Conservation (phyloP, 2,888 invertebrate genomes). For the Eupithecia exiguata region DNA sequence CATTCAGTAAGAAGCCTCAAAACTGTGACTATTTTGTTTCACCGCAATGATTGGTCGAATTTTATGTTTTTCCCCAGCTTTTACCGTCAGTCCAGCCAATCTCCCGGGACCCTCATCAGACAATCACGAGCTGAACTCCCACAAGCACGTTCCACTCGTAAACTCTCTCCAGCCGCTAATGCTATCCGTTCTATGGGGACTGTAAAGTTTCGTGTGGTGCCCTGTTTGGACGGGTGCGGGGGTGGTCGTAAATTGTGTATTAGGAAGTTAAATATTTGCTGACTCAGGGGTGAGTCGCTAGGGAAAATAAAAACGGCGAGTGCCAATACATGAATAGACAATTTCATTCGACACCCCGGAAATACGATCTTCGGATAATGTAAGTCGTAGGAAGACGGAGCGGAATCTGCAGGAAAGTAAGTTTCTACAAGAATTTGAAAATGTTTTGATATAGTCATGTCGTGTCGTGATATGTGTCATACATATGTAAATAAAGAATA, state of each 20-base stretch:
- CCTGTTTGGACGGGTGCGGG: not conserved
- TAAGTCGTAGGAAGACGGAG: not conserved
- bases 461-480: too few relatives aligned
- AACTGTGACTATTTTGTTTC: not conserved
- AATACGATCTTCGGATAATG: not conserved
- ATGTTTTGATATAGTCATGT: too few relatives aligned
- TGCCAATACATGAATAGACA: not conserved
- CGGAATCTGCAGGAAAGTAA: not conserved
- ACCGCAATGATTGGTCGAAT: not conserved
- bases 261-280: not conserved
- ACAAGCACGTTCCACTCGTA: conserved; percentile 9
- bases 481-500: not conserved
- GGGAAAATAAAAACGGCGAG: not conserved
- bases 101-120: not conserved
- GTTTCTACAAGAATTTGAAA: too few relatives aligned
- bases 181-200: not conserved
- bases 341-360: conserved; percentile 3
- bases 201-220: not conserved
- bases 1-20: not conserved
- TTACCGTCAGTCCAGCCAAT: not conserved
- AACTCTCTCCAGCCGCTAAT: conserved; percentile 2
- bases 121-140: conserved; percentile 12
- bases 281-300: not conserved
- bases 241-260: conserved; percentile 3
- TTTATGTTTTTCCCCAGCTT: not conserved